These are phyloP conservation scores for Paratrypauchen microcephalus DNA, from an alignment of 2,797 vertebrate genomes.

Conservation along the genomic window DNA sequence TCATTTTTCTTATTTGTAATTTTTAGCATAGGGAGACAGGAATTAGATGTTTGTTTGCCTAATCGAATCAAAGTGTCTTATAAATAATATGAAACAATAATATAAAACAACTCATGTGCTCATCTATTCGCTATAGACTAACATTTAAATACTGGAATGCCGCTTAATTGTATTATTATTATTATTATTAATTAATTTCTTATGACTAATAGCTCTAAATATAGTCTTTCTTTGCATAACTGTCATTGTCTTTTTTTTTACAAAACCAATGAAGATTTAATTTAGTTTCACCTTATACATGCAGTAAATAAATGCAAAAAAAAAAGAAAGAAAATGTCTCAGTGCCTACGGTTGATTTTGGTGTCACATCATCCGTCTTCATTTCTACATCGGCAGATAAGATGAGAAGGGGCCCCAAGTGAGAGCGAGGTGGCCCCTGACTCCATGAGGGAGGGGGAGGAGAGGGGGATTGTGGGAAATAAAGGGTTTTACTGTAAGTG, in stretches of 20 bases:
- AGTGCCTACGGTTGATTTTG: constrained; percentile 47
- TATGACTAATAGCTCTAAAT: constrained; percentile 2
- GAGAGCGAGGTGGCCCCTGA: constrained; percentile 22
- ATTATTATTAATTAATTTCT: background rate
- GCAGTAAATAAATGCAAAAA: background rate
- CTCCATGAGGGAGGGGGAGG: background rate
- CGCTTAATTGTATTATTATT: too few relatives aligned
- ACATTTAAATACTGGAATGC: background rate
- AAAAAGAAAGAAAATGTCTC: background rate
- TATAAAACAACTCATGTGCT: background rate
- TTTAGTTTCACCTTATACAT: constrained; percentile 21
- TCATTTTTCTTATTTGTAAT: background rate
- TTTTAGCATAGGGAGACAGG: background rate
- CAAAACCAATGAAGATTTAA: background rate
- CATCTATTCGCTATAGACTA: background rate
- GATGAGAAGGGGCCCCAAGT: constrained; percentile 25
- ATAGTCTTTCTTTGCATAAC: background rate
- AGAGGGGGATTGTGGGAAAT: constrained; percentile 7
- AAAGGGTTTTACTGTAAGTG: constrained; percentile 9
- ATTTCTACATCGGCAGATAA: constrained; percentile 52
- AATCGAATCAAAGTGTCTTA: too few relatives aligned
- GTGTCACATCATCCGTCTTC: constrained; percentile 54
- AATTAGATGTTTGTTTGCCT: background rate
- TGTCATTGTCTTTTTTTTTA: too few relatives aligned
- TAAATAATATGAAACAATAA: too few relatives aligned